phyloP scores from a whole-genome alignment of 2,888 invertebrate species.

The Drosophila putrida region DNA sequence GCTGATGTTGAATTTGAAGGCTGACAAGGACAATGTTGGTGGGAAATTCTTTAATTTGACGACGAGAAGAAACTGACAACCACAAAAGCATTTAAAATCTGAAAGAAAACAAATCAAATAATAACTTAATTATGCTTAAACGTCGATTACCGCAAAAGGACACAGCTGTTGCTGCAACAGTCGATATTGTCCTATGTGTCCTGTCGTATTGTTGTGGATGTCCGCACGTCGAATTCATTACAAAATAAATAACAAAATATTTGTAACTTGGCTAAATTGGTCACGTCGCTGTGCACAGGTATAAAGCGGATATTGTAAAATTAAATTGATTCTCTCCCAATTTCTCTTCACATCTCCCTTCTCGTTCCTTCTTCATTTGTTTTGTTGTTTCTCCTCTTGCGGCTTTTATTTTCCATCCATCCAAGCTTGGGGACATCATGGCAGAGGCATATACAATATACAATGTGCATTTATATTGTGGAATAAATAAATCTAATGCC shows the following conservation, averaged over 20 bases:
- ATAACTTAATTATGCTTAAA: constrained; percentile 77
- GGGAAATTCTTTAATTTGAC: constrained; percentile 1
- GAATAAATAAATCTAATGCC: constrained; percentile 76
- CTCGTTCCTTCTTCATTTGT: constrained; percentile 7
- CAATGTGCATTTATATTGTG: constrained; percentile 67
- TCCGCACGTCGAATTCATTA: constrained; percentile 63
- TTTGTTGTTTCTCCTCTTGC: constrained; percentile 32
- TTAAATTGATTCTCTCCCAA: constrained; percentile 73
- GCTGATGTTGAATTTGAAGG: constrained; percentile 6
- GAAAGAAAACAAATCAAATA: constrained; percentile 60
- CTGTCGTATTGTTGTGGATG: constrained; percentile 33
- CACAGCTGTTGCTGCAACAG: constrained; percentile 42
- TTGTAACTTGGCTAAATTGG: constrained; percentile 76
- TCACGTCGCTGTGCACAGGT: constrained; percentile 69
- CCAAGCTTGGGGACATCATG: constrained; percentile 56
- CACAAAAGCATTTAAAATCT: constrained; percentile 28
- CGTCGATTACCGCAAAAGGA: constrained; percentile 55
- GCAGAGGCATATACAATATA: constrained; percentile 63
- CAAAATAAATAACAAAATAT: constrained; percentile 75
- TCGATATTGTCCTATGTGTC: background rate
- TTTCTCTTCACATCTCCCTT: constrained; percentile 26
- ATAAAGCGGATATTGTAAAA: constrained; percentile 80
- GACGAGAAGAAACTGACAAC: constrained; percentile 6
- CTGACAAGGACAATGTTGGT: constrained; percentile 12
- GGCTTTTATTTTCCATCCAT: constrained; percentile 60